Conservation (phyloP, 2,888 invertebrate genomes). For the Netelia virgata region DNA sequence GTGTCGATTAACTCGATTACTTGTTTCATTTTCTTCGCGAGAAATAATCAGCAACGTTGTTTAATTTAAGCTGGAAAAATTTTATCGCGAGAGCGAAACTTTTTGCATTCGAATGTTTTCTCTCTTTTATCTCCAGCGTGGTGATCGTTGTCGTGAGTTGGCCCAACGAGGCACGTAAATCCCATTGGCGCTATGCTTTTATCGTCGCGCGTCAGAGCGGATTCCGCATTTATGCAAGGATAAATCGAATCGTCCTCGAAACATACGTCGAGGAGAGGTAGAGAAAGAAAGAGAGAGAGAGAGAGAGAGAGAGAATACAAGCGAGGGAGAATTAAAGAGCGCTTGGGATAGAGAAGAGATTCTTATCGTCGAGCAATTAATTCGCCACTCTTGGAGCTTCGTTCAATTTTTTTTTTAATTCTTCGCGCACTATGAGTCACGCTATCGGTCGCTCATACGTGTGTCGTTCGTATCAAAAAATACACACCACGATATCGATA, state of each 20-base stretch:
- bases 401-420: constrained; percentile 49
- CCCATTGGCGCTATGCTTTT: constrained; percentile 17
- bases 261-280: constrained; percentile 36
- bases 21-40: not conserved
- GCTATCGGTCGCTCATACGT: constrained; percentile 39
- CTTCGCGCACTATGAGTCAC: constrained; percentile 37
- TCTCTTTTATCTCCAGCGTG: constrained; percentile 24
- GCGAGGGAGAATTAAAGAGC: constrained; percentile 55
- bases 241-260: constrained; percentile 68
- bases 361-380: constrained; percentile 63
- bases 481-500: no score
- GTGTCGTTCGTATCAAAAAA: not conserved
- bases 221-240: constrained; percentile 68
- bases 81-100: not conserved
- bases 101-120: constrained; percentile 7
- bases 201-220: constrained; percentile 22
- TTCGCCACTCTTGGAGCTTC: constrained; percentile 46
- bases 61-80: constrained; percentile 8
- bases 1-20: no score
- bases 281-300: constrained; percentile 43
- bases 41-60: not conserved
- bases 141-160: constrained; percentile 39
- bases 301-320: constrained; percentile 42
- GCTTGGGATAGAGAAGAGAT: constrained; percentile 50
- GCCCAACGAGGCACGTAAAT: constrained; percentile 27